Conservation (phyloP, 2,797 vertebrate species). For the Peromyscus nudipes region DNA sequence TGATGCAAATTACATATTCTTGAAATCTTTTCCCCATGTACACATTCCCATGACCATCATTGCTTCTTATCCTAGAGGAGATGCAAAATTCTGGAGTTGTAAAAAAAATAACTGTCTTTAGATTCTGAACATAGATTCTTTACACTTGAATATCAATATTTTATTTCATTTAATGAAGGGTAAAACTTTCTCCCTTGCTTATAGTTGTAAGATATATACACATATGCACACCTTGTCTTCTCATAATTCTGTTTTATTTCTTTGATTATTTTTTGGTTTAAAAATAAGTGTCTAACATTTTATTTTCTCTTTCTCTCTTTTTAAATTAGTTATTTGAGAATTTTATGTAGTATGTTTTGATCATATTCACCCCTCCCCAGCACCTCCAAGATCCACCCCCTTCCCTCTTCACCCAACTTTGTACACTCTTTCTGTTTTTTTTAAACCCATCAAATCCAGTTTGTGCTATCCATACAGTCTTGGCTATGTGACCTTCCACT, state of each 20-base stretch:
- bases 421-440: not conserved
- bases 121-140: not conserved
- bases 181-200: not conserved
- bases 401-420: not conserved
- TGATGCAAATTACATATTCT: constrained; percentile 38
- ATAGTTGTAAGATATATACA: not conserved
- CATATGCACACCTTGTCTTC: not conserved
- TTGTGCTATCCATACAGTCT: not conserved
- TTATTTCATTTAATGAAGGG: not conserved
- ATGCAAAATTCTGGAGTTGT: constrained; percentile 6
- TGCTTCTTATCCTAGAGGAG: constrained; percentile 39
- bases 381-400: not conserved
- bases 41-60: not conserved
- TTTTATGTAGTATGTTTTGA: not conserved
- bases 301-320: not conserved
- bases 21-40: not conserved
- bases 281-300: not conserved
- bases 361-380: not conserved
- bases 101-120: not conserved
- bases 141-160: not conserved
- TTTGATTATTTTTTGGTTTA: not conserved
- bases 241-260: not conserved
- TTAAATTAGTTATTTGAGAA: not conserved
- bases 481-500: not conserved
- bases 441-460: not conserved